Conservation (phyloP, 2,113 vertebrate species). For the Haplochromis vanheusdeni region DNA sequence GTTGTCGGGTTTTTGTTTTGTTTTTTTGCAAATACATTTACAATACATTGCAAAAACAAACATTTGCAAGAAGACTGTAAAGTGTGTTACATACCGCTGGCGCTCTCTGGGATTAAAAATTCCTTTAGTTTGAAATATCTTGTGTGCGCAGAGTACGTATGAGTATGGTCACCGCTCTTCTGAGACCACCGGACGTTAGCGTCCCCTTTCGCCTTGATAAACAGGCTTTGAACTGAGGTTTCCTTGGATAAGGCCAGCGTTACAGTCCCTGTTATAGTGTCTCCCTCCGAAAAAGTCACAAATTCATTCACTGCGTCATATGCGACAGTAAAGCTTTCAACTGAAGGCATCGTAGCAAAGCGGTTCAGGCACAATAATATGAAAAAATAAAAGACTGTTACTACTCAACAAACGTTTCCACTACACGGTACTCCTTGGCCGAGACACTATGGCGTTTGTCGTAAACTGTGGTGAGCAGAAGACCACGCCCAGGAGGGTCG, state of each 20-base stretch:
- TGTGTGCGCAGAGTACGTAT: constrained; percentile 1
- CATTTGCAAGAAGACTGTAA: not conserved
- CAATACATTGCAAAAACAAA: not conserved
- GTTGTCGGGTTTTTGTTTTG: not conserved
- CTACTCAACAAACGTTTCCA: not conserved
- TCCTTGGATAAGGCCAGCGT: constrained; percentile 39
- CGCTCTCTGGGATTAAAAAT: constrained; percentile 30
- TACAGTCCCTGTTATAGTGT: constrained; percentile 37
- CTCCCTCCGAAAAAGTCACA: constrained; percentile 55
- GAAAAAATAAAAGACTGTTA: not conserved
- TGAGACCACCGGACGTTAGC: constrained; percentile 45
- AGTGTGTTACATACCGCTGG: constrained; percentile 9
- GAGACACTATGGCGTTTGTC: not conserved
- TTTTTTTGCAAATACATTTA: not conserved
- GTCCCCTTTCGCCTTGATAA: constrained; percentile 64
- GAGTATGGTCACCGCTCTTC: not conserved
- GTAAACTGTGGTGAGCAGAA: not conserved
- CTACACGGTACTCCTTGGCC: not conserved
- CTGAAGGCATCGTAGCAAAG: constrained; percentile 14
- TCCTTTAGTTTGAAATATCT: constrained; percentile 70
- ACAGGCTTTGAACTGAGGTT: constrained; percentile 13
- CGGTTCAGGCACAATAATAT: not conserved
- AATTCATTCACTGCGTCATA: constrained; percentile 36
- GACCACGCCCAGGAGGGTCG: not conserved
- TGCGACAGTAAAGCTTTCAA: constrained; percentile 18